Base-by-base conservation (phyloP, 2,888 invertebrate genomes). In the Chaitophorus viminalis region DNA sequence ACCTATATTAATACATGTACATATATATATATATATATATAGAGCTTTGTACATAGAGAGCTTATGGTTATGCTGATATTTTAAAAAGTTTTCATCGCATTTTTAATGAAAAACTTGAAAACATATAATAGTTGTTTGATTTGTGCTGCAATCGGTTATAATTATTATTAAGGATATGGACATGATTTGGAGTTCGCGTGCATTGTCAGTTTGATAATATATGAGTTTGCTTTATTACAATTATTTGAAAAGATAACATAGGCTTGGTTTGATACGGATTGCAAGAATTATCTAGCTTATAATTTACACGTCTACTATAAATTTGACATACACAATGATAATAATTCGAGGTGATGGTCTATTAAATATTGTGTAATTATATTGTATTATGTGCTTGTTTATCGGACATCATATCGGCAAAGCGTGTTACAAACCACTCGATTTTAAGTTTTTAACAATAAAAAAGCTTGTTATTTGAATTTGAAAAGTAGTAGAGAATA, bases 31-130 rank as follows among this genome's bases (percentile, higher is more conserved):
- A 31, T 11, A 65, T n/a, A 29, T 68, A 68, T 31, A 54, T 60
- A 60, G 18, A 31, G 87, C 87, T 87, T 87, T 87, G 74, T 87
- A 46, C 2, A 65, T 79, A 52, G n/a, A 65, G 31, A 77, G 84
- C 84, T 76, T 82, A n/a, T 33, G 29, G 33, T 36, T 25, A 36
- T 74, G 31, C 8, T 83, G 65, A 75, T 75, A 60, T 83, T 60
- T 60, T 60, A 60, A 60, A 60, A 21, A 6, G 54, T 78, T 78
- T 54, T 60, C 31, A n/a, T 33, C n/a, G 54, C 77, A 60, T 78
- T 78, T 78, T 78, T 33, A 60, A 36, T 65, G 36, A 36, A 36
- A 36, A n/a, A 36, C 18, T 31, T 54, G 54, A 78, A 29, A 70
- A 60, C 21, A 25, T 52, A 76, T 52, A 11, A 78, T 33, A 33